These are phyloP conservation scores for Oryzias javanicus DNA, from an alignment of 2,113 vertebrate genomes.

Conservation along the genomic window DNA sequence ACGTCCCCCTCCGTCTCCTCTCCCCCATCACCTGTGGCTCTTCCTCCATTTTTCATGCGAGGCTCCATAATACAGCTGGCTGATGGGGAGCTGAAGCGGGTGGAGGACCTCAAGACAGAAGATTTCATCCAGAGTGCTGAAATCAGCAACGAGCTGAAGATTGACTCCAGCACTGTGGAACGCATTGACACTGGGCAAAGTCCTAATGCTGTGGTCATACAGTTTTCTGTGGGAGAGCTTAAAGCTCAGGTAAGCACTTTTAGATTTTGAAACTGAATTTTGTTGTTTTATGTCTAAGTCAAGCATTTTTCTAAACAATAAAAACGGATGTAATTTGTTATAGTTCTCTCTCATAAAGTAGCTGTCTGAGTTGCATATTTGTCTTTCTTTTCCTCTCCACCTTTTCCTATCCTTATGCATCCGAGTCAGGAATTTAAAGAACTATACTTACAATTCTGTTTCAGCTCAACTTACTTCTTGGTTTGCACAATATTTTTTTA, in stretches of 20 bases:
- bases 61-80: slow-evolving; percentile 98
- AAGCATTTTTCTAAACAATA: too few relatives aligned
- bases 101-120: slow-evolving; percentile 97
- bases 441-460: too few relatives aligned
- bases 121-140: slow-evolving; percentile 99
- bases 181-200: slow-evolving; percentile 90
- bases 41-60: slow-evolving; percentile 96
- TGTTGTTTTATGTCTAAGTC: not conserved
- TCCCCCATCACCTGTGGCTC: slow-evolving; percentile 79
- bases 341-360: too few relatives aligned
- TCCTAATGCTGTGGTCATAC: slow-evolving; percentile 91
- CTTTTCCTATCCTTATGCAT: too few relatives aligned
- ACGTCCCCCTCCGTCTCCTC: slow-evolving; percentile 83
- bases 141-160: slow-evolving; percentile 96
- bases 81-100: slow-evolving; percentile 94
- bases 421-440: too few relatives aligned
- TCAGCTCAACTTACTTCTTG: too few relatives aligned
- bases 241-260: slow-evolving; percentile 88
- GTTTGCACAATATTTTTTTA: too few relatives aligned
- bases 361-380: too few relatives aligned
- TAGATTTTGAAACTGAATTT: not conserved
- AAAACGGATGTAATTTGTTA: too few relatives aligned
- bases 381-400: too few relatives aligned
- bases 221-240: slow-evolving; percentile 96
- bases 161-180: slow-evolving; percentile 98